Base-by-base conservation (phyloP, 1,140 invertebrate species). In the Lepidostoma basale region DNA sequence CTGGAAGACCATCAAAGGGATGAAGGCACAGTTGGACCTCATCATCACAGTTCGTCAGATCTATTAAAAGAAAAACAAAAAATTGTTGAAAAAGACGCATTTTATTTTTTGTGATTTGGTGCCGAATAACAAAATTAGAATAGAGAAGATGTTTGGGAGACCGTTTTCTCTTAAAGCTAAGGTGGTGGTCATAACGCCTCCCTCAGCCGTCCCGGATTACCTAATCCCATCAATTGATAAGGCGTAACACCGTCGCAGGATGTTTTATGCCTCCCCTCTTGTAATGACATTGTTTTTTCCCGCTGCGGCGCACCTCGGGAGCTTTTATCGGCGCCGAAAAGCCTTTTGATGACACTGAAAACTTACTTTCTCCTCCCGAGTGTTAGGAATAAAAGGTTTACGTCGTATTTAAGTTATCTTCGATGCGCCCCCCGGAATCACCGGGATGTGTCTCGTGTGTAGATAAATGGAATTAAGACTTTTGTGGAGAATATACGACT, bases 161-260 rank as follows among this genome's bases (percentile, higher is more conserved):
- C n/a, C n/a, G n/a, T n/a, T n/a, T n/a, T n/a, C n/a, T n/a, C n/a
- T n/a, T n/a, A n/a, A n/a, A 18, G 16, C 6, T 44, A 18, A 44
- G 42, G 5, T 44, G 14, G 12, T 56, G 56, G 56, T 10, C 18
- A 44, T 62, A 62, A 65, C 65, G 58, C 54, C n/a, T 28, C 40
- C 54, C 49, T 39, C 67, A 60, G 59, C 59, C 47, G 40, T 44
- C 28, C 14, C 52, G 69, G 65, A 68, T 64, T 68, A 64, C 69
- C 65, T 72, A 72, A 72, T 72, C 69, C 65, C 65, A 72, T 72
- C 69, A 72, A 72, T 72, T 72, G 69, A 72, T 72, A 72, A 72
- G 69, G 60, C 69, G 69, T 71, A 70, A 71, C 45, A 63, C 69
- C 69, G 44, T 40, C 62, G 33, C 49, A 62, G 63, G 68, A 64